Evolutionary conservation across 2,797 vertebrate species (phyloP), one percentile per base, ranked within the genome.

Genomic region (Platyrinchus mystaceus): DNA sequence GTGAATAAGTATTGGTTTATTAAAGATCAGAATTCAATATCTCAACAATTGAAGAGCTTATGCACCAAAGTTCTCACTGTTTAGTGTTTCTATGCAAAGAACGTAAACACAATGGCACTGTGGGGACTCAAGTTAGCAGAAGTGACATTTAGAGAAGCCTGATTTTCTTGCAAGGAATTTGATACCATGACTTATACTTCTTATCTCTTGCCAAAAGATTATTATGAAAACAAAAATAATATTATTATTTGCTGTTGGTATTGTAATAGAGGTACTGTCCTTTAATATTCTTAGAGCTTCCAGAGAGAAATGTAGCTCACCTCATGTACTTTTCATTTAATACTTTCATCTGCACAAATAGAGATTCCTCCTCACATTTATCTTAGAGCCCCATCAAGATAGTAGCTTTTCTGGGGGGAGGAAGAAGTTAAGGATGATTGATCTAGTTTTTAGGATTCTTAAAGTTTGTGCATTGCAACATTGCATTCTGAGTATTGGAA

Each of bases 21-120:
- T 98, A 98, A 98, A 98, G 97, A 98, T 97, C 96, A 97, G 92
- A 97, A 98, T 98, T 98, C 97, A 98, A 97, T 98, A 98, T 98
- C 96, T 97, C 94, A 93, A 75, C 97, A 95, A 94, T 93, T 97
- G 97, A 97, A 94, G 90, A 95, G 95, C 94, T 97, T 97, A 96
- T 82, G 84, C 92, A 96, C 81, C 87, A 94, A 41, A 84, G 91
- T 95, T 93, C 89, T 96, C 93, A 64, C 73, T 96, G 81, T 97
- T 97, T 94, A 95, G 94, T 46, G 97, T 95, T 95, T 87, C 94
- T 94, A 55, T 87, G 88, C 86, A 95, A 94, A 95, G 91, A 97
- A 96, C 96, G 92, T 92, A 97, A 98, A 98, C 83, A 96, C 26
- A 74, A 59, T 64, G 26, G 37, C 67, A 87, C 56, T 79, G 43